Evolutionary conservation across 2,888 invertebrate species (phyloP).

Genomic region (Timandra comae): DNA sequence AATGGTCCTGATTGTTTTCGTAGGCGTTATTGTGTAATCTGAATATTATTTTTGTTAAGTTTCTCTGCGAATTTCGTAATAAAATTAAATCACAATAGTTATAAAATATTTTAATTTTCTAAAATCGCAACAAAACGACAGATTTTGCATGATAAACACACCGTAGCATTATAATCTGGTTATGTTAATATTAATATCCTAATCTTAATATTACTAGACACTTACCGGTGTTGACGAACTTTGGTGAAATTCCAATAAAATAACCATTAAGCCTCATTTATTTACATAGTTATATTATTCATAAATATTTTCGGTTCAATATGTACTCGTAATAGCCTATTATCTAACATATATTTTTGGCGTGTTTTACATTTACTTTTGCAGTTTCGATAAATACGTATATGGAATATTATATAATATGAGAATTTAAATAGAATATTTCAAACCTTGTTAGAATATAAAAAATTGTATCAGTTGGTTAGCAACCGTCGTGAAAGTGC

Average conservation of each 20-base stretch:
- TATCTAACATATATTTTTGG: too few species aligned
- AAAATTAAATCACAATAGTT: conserved; percentile 15
- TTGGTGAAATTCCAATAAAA: conserved; percentile 28
- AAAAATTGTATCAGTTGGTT: too few species aligned
- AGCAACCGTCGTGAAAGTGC: conserved; percentile 51
- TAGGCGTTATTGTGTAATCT: too few species aligned
- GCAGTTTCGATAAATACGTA: too few species aligned
- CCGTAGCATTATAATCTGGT: too few species aligned
- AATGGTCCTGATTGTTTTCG: too few species aligned
- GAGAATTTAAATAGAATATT: too few species aligned
- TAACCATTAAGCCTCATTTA: too few species aligned
- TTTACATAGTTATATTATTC: conserved; percentile 22
- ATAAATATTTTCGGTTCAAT: conserved; percentile 23
- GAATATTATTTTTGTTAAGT: not conserved
- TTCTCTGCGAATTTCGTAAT: conserved; percentile 10
- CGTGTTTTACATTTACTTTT: too few species aligned
- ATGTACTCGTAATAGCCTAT: too few species aligned
- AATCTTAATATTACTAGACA: conserved; percentile 16
- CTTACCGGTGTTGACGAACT: conserved; percentile 25
- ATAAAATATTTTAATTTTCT: conserved; percentile 16
- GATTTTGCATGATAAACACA: conserved; percentile 23
- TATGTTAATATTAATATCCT: conserved; percentile 34
- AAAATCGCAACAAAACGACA: conserved; percentile 22
- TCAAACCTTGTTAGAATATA: too few species aligned
- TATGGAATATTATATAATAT: too few species aligned